Evolutionary conservation across 2,888 invertebrate genomes (phyloP), one percentile per base, ranked within the genome.

Genomic region (Lepetodrilus schrolli): DNA sequence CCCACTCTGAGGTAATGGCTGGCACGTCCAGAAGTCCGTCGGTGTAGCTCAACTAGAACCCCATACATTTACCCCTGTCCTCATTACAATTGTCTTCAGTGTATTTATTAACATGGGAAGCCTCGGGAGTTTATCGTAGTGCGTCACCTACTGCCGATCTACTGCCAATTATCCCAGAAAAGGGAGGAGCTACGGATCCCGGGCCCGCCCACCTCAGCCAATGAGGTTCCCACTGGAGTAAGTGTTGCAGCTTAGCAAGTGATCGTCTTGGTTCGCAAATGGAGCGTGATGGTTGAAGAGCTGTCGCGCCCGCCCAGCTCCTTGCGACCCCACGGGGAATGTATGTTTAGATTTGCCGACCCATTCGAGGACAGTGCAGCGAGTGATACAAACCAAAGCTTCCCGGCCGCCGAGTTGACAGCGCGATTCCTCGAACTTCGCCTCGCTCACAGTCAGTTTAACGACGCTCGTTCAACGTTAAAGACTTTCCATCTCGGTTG

Each of bases 81-180:
- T 76, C 74, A 74, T 74, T 69, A 72, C 72, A 48, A 74, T 76
- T 76, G 76, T 76, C 72, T 76, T 51, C 26, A 17, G 21, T 34
- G 66, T 66, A 73, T 73, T 73, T 73, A 73, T 66, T 73, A 68
- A 73, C 66, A 43, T 8, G 47, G 49, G 50, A 47, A 66, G 38
- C 34, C 49, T 73, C 43, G 21, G 34, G 21, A 66, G 66, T 73
- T 37, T 51, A 73, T 66, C 65, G 34, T 34, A 47, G 43, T 68
- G 68, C 43, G 68, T 68, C 68, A 68, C 47, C 43, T 30, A 68
- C 26, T 43, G 30, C 21, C 65, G 20, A 34, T 23, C 21, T 38
- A 38, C 43, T 75, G 74, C 65, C 74, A 47, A 5, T 75, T 69
- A 75, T 17, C 2, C 1, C 17, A n/a, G 8, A 21, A 0, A 26